phyloP scores from a whole-genome alignment of 1,140 invertebrate genomes.

The Cotesia glomerata region DNA sequence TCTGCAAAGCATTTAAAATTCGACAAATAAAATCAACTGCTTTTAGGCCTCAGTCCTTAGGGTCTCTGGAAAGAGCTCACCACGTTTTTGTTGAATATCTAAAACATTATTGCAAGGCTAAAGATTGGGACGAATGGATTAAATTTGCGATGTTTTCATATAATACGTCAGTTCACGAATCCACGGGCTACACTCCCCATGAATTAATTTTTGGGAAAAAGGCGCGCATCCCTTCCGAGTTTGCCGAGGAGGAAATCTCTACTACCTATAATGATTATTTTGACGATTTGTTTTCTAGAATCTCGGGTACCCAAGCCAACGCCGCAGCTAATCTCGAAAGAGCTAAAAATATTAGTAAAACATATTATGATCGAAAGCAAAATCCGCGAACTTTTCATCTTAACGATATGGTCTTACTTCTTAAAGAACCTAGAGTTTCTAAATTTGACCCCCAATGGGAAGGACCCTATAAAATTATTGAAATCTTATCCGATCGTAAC shows the following conservation, averaged over 20 bases:
- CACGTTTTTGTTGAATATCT: too few species aligned
- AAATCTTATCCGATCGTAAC: not conserved
- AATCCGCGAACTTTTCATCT: too few species aligned
- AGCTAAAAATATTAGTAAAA: too few species aligned
- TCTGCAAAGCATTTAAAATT: slow-evolving; percentile 42
- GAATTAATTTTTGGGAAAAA: not conserved
- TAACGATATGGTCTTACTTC: too few species aligned
- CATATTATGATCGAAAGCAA: too few species aligned
- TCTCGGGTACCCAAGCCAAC: not conserved
- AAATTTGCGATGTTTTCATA: slow-evolving; percentile 1
- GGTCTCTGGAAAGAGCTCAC: too few species aligned
- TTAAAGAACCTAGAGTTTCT: too few species aligned
- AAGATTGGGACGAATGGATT: slow-evolving; percentile 44
- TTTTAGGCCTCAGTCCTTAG: too few species aligned
- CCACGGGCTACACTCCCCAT: not conserved
- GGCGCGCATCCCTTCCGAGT: not conserved
- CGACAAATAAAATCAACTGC: too few species aligned
- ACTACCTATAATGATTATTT: not conserved
- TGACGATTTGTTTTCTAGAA: not conserved
- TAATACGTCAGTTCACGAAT: not conserved
- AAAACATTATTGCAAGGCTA: slow-evolving; percentile 18
- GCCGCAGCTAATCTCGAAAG: too few species aligned
- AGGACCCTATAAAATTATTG: not conserved
- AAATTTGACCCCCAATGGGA: slow-evolving; percentile 2
- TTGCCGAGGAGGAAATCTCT: not conserved